These are phyloP conservation scores for Actinopyga echinites DNA, from an alignment of 53 echinoderm and acorn worm species.

Conservation along the genomic window DNA sequence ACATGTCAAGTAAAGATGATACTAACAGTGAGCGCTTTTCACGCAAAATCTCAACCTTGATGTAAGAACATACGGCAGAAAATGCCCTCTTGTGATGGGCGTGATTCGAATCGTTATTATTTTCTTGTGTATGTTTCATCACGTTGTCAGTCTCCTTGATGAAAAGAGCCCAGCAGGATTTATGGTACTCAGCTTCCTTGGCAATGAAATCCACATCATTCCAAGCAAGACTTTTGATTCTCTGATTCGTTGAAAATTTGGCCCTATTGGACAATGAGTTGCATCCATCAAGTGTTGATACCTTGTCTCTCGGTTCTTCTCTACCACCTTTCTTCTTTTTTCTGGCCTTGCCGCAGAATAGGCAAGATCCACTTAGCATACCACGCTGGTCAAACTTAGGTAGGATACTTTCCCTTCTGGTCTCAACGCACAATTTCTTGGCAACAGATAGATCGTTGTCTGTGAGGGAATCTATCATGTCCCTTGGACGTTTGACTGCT, in stretches of 20 bases:
- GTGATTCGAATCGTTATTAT: not conserved
- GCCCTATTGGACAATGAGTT: slow-evolving; percentile 15
- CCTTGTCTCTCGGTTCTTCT: slow-evolving; percentile 34
- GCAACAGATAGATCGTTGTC: not conserved
- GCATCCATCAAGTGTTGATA: slow-evolving; percentile 33
- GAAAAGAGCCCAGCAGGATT: slow-evolving; percentile 54
- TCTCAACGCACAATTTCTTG: slow-evolving; percentile 2
- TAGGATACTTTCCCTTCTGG: slow-evolving; percentile 5
- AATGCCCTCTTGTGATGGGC: slow-evolving; percentile 44
- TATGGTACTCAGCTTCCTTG: slow-evolving; percentile 72
- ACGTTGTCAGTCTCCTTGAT: slow-evolving; percentile 51
- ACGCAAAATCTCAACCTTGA: slow-evolving; percentile 32
- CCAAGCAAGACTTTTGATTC: slow-evolving; percentile 42
- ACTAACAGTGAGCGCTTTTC: slow-evolving; percentile 30
- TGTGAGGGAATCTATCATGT: not conserved
- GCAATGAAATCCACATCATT: slow-evolving; percentile 61
- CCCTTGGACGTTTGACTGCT: slow-evolving; percentile 47
- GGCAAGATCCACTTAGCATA: slow-evolving; percentile 39
- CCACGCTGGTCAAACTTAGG: slow-evolving; percentile 30
- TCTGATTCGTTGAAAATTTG: slow-evolving; percentile 18
- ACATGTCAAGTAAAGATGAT: slow-evolving; percentile 10
- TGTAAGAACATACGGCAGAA: not conserved
- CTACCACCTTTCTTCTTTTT: slow-evolving; percentile 18
- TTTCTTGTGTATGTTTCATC: not conserved
- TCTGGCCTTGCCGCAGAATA: slow-evolving; percentile 49